Percentiles rank a stretch among this genome's conserved stretches.
Conservation (phyloP, 1,140 invertebrate species). For the Sinella curviseta region DNA sequence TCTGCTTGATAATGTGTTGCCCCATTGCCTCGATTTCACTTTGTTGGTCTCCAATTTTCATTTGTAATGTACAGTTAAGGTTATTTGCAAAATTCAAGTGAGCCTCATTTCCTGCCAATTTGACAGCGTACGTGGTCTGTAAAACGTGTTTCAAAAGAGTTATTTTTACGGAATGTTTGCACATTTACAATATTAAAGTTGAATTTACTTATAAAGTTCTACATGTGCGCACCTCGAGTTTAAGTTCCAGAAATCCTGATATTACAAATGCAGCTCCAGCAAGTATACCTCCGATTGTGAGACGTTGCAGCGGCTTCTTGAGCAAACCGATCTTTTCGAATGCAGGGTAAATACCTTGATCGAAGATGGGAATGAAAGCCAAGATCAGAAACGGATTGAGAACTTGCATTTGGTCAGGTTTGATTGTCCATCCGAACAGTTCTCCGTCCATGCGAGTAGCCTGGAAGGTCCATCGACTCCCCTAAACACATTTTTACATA, state of each 20-base stretch:
- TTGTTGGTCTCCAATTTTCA: background rate
- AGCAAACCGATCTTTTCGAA: constrained; percentile 53
- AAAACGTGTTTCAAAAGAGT: constrained; percentile 52
- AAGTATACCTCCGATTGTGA: constrained; percentile 76
- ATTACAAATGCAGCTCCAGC: constrained; percentile 82
- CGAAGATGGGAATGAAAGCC: constrained; percentile 82
- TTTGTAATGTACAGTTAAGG: constrained; percentile 35
- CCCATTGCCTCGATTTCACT: background rate
- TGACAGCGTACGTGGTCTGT: constrained; percentile 68
- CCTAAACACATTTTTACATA: constrained; percentile 58
- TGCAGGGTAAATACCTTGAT: constrained; percentile 61
- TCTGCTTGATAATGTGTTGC: background rate
- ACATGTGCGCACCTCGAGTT: constrained; percentile 65
- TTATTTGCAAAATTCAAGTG: constrained; percentile 74
- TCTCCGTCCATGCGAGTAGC: constrained; percentile 84
- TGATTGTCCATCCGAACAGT: constrained; percentile 67
- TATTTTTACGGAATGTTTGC: background rate
- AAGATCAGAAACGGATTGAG: constrained; percentile 84
- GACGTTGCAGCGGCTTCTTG: constrained; percentile 70
- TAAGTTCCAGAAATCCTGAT: constrained; percentile 79
- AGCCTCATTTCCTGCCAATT: constrained; percentile 61
- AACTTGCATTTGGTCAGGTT: constrained; percentile 87
- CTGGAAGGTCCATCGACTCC: constrained; percentile 94
- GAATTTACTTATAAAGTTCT: background rate
- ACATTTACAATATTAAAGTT: background rate